Evolutionary conservation across 2,113 vertebrate genomes (phyloP).

Genomic region (Falcunculus frontatus): DNA sequence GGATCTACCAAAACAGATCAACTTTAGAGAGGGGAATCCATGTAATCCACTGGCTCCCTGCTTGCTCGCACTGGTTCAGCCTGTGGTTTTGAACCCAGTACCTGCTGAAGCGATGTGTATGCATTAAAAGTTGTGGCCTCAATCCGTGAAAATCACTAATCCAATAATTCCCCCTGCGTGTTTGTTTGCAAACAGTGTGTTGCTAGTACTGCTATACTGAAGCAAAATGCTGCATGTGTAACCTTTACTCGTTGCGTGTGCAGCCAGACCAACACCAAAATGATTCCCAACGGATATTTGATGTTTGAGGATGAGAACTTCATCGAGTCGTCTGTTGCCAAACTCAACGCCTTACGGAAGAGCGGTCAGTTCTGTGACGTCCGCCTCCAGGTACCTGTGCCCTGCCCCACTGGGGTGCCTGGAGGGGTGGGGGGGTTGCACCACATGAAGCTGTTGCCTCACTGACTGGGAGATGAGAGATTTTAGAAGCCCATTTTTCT

Average conservation of each 20-base stretch:
- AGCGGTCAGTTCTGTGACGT: conserved; percentile 99
- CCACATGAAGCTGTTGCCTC: fast-evolving
- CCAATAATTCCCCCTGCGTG: not conserved
- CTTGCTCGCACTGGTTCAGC: not conserved
- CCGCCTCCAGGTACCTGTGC: conserved; percentile 87
- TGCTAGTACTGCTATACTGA: not conserved
- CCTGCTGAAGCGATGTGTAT: not conserved
- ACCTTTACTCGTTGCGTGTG: not conserved
- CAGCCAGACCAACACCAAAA: conserved; percentile 73
- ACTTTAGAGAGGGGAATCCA: fast-evolving
- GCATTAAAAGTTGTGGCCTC: not conserved
- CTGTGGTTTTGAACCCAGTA: not conserved
- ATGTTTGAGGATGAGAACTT: conserved; percentile 99
- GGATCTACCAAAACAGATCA: not conserved
- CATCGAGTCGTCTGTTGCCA: conserved; percentile 96
- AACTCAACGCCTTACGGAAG: conserved; percentile 97
- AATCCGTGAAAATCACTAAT: not conserved
- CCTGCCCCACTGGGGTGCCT: not conserved
- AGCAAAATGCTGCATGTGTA: not conserved
- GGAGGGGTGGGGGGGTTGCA: not conserved
- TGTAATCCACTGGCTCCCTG: not conserved
- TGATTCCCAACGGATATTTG: conserved; percentile 98
- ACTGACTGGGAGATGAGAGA: not conserved
- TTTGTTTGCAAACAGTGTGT: not conserved
- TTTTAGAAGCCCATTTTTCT: not conserved